Evolutionary conservation across 2,888 invertebrate species (phyloP), one percentile per base, ranked within the genome.

Genomic region (Drosophila mulleri): DNA sequence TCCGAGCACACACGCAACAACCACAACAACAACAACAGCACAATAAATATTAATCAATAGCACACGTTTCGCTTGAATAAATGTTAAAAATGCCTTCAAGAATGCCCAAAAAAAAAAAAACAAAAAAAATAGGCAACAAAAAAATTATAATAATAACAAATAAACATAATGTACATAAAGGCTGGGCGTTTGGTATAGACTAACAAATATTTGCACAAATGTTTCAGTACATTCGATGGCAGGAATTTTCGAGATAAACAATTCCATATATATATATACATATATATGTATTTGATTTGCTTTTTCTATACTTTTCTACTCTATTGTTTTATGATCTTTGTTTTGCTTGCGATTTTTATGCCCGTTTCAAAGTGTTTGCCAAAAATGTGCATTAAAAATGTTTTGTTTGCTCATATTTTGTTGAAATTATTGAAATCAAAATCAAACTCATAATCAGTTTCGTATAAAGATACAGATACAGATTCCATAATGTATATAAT

Each of bases 181-280:
- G 12, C 42, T 57, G 20, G 57, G 20, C 41, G 32, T 47, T 63
- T 20, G 54, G 37, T 67, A 67, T 78, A 48, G 54, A 82, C 79
- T 77, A 84, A 84, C 71, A 80, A 80, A 76, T 90, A 83, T 88
- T 90, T 89, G 87, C 89, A 91, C 91, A 89, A 85, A 78, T 89
- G 88, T 79, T 89, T 73, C 77, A 58, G 66, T 72, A 69, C 65
- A 76, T 62, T 63, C 57, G 62, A 26, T 74, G 75, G 70, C 75
- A 65, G 75, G 79, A 73, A 75, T 80, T 67, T 8, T 68, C 39
- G 59, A 54, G 69, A 54, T 54, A 52, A 62, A 67, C 67, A 66
- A 42, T 53, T 54, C 59, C 52, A 47, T 56, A 67, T 60, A 63
- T 52, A 23, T 26, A 47, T 56, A 67, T 60, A 63, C 50, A 23